A percentile compares a stretch with the other conserved stretches of the same genome.
Evolutionary conservation across 30 jellyfish, hydroid and myxozoan genomes (phyloP).

Genomic region (Turritopsis rubra): DNA sequence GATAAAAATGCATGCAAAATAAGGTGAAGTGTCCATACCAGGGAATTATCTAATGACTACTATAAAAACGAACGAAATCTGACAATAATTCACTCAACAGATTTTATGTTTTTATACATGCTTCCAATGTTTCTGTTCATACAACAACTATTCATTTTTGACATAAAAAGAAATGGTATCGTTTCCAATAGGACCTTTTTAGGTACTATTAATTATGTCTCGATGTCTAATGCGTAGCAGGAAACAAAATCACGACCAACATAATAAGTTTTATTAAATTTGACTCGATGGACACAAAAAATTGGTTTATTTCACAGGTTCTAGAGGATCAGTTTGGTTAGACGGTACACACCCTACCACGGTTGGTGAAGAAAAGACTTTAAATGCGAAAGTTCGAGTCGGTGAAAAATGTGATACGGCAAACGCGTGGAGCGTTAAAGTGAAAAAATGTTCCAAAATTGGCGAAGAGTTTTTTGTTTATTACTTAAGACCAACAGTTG

Average conservation of each 20-base stretch:
- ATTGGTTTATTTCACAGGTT: slow-evolving; percentile 33
- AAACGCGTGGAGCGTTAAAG: slow-evolving; percentile 36
- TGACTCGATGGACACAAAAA: too few relatives aligned
- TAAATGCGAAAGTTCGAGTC: slow-evolving; percentile 52
- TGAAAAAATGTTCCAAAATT: slow-evolving; percentile 47
- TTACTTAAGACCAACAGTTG: slow-evolving; percentile 51
- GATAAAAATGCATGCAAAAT: too few relatives aligned
- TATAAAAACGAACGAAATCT: too few relatives aligned
- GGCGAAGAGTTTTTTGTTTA: slow-evolving; percentile 43
- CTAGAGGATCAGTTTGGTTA: slow-evolving; percentile 68
- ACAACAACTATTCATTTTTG: too few relatives aligned
- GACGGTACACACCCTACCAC: slow-evolving; percentile 61
- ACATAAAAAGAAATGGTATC: too few relatives aligned
- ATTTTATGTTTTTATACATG: not conserved
- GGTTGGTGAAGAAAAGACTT: slow-evolving; percentile 35
- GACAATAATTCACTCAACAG: too few relatives aligned
- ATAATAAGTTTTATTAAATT: too few relatives aligned
- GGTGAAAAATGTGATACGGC: slow-evolving; percentile 42
- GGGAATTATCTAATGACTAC: too few relatives aligned
- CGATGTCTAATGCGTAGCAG: not conserved
- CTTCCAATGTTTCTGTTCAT: too few relatives aligned
- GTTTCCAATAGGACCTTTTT: not conserved
- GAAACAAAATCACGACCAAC: not conserved
- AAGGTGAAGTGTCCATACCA: too few relatives aligned
- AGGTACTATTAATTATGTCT: not conserved